Base-by-base conservation (phyloP, 2,888 invertebrate species). In the Ypsolopha sequella region DNA sequence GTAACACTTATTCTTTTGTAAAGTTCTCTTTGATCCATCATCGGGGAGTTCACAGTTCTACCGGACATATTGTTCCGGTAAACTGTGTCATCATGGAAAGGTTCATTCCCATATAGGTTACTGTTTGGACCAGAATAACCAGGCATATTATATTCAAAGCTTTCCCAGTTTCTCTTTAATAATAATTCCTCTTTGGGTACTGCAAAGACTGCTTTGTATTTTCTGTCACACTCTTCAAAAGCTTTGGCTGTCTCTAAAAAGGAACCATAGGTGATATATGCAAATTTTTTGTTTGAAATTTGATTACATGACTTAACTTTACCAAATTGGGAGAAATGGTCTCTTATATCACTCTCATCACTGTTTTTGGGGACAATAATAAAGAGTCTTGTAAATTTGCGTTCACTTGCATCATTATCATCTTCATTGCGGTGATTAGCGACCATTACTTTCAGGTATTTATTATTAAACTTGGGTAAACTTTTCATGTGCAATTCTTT, bases 181-280 rank as follows among this genome's bases (percentile, higher is more conserved):
- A 24, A 24, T 24, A 24, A 24, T 24, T 76, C 77, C 44, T 85
- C 91, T 78, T 92, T 93, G 13, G 96, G 96, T 64, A 94, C 94
- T 1, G 97, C 97, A 87, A 97, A 97, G 46, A 96, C 94, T 24
- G 97, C 93, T 76, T 93, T 95, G 73, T 92, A 96, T 64, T 91
- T 92, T 53, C 89, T 88, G 62, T 96, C 95, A 77, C 97, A 97
- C 57, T 93, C 92, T 80, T 98, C 97, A 73, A 90, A 94, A 0
- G 97, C 97, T 60, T 90, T 88, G 1, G 97, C 97, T 9, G 97
- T 95, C 75, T 94, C 91, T 51, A 92, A 91, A 66, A 95, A 93
- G 62, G 92, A 77, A 44, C 70, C 72, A 54, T 95, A 99, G 69
- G 95, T 92, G 7, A 99, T 90, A 76, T 94, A 99, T 8, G 94